Conservation (phyloP, 2,113 vertebrate species). For the Rattus norvegicus region DNA sequence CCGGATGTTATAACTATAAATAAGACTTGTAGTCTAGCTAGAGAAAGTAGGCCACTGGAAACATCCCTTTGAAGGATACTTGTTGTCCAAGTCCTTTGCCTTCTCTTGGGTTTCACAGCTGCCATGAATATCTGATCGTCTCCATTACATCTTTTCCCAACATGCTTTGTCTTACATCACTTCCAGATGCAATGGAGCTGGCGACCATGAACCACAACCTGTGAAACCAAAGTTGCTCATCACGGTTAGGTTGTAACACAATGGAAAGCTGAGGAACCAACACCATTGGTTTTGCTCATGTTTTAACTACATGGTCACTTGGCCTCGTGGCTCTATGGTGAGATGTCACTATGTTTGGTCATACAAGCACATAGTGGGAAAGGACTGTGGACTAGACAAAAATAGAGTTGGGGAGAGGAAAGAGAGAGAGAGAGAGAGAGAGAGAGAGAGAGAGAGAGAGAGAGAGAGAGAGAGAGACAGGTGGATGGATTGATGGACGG, state of each 20-base stretch:
- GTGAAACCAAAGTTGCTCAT: not conserved
- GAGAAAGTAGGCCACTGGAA: not conserved
- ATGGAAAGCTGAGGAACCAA: not conserved
- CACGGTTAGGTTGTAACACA: not conserved
- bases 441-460: no score
- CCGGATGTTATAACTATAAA: no score
- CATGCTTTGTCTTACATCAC: not conserved
- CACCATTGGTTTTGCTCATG: not conserved
- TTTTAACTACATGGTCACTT: not conserved
- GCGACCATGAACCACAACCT: no score
- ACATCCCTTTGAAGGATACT: not conserved
- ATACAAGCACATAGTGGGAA: not conserved
- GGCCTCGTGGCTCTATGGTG: not conserved
- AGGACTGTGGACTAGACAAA: not conserved
- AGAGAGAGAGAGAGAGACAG: no score
- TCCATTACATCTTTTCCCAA: not conserved
- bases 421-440: no score
- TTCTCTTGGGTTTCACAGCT: not conserved
- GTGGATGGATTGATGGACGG: no score
- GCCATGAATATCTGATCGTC: not conserved
- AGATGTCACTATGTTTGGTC: not conserved
- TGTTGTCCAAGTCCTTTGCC: not conserved
- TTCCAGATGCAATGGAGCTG: not conserved
- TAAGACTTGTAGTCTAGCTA: not conserved
- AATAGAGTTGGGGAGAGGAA: no score